Evolutionary conservation across 2,888 invertebrate genomes (phyloP).

Genomic region (Pristionchus entomophagus): DNA sequence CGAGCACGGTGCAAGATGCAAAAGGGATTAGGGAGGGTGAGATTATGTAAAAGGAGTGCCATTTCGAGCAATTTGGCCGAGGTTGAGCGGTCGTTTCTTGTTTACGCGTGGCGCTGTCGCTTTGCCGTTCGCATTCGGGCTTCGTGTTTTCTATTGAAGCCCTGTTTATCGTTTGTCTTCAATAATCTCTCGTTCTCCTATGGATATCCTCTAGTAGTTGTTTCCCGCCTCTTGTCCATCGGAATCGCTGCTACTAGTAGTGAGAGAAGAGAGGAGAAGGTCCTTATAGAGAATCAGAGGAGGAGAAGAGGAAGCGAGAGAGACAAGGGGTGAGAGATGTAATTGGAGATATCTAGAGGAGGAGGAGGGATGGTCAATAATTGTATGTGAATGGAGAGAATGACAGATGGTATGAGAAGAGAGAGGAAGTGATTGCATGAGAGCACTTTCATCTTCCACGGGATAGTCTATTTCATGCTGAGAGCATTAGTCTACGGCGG

Average conservation of each 20-base stretch:
- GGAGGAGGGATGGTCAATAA: slow-evolving; percentile 17
- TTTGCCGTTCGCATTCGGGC: background rate
- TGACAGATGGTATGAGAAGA: slow-evolving; percentile 34
- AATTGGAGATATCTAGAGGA: background rate
- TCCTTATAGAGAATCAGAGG: slow-evolving; percentile 31
- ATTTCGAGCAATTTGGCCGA: background rate
- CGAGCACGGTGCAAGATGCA: background rate
- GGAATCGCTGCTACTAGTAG: too few relatives aligned
- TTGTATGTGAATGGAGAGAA: slow-evolving; percentile 13
- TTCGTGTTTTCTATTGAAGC: background rate
- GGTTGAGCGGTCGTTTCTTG: background rate
- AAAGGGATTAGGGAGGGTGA: background rate
- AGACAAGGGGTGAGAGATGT: background rate
- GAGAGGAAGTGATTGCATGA: slow-evolving; percentile 13
- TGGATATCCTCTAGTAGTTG: too few relatives aligned
- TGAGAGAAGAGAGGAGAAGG: background rate
- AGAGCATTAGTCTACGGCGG: background rate
- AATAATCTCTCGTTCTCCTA: too few relatives aligned
- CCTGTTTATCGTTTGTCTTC: too few relatives aligned
- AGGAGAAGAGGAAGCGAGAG: background rate
- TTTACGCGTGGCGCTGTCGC: background rate
- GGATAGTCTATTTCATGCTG: too few relatives aligned
- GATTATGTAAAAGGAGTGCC: background rate
- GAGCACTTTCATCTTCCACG: background rate
- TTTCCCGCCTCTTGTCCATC: too few relatives aligned